A percentile compares a stretch with the other conserved stretches of the same genome.
Evolutionary conservation across 2,888 invertebrate species (phyloP).

Genomic region (Cosmia trapezina): DNA sequence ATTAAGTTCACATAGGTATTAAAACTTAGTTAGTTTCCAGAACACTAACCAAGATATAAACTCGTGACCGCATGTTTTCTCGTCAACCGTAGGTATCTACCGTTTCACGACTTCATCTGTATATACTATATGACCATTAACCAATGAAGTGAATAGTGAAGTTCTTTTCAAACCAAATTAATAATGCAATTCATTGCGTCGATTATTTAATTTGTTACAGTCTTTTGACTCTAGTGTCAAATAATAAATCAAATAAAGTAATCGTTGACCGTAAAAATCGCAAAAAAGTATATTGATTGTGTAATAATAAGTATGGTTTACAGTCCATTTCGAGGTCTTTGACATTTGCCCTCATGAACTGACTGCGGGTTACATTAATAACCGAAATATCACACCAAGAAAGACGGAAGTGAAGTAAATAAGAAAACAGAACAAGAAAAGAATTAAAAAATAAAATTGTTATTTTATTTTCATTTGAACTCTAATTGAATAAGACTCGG

Average conservation of each 20-base stretch:
- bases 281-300: constrained; percentile 32
- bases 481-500: constrained; percentile 33
- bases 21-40: constrained; percentile 15
- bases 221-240: constrained; percentile 5
- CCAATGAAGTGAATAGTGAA: constrained; percentile 1
- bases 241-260: constrained; percentile 20
- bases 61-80: neutral
- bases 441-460: neutral
- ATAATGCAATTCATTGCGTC: neutral
- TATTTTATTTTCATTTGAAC: constrained; percentile 7
- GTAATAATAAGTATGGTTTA: constrained; percentile 25
- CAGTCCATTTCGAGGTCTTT: constrained; percentile 38
- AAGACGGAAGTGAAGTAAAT: neutral
- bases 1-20: neutral
- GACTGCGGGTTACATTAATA: constrained; percentile 9
- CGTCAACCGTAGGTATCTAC: neutral
- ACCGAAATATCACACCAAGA: neutral
- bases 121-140: neutral
- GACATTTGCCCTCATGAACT: constrained; percentile 15
- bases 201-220: constrained; percentile 32
- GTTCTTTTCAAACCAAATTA: constrained; percentile 12
- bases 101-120: neutral
- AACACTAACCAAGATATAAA: neutral
- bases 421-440: neutral
- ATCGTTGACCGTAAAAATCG: constrained; percentile 41